A percentile compares a stretch with the other conserved stretches of the same genome.
Evolutionary conservation across 2,797 vertebrate species (phyloP).

Genomic region (Silurus lanzhouensis): DNA sequence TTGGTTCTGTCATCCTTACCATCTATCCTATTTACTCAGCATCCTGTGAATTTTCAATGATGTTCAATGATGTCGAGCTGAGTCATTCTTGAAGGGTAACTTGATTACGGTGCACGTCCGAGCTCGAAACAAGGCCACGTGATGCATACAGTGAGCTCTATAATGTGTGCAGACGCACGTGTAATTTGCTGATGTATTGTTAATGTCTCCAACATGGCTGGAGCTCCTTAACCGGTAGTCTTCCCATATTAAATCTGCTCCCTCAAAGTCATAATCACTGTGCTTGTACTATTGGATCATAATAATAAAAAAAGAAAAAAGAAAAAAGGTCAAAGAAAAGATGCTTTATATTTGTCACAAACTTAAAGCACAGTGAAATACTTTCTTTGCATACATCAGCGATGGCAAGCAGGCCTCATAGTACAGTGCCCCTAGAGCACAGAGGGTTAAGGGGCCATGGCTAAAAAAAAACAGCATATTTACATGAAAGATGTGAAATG

Average conservation of each 20-base stretch:
- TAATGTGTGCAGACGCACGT: not conserved
- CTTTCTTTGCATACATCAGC: too few species aligned
- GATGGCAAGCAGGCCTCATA: too few species aligned
- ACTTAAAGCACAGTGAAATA: too few species aligned
- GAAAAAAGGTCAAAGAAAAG: not conserved
- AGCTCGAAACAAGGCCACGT: constrained; percentile 10
- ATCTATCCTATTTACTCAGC: constrained; percentile 31
- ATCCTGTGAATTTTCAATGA: constrained; percentile 17
- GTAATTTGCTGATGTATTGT: not conserved
- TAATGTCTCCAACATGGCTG: not conserved
- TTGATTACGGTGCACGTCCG: constrained; percentile 33
- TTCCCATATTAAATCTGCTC: not conserved
- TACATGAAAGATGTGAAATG: not conserved
- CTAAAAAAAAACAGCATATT: not conserved
- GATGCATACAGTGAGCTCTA: not conserved
- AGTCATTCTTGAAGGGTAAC: constrained; percentile 26
- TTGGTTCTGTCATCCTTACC: constrained; percentile 21
- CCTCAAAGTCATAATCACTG: not conserved
- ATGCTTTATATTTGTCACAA: too few species aligned
- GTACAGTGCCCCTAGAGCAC: too few species aligned
- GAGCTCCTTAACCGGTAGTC: not conserved
- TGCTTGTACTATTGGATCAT: not conserved
- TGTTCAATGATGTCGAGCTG: constrained; percentile 9
- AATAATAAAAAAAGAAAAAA: not conserved
- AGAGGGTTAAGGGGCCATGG: too few species aligned